Conservation (phyloP, 2,888 invertebrate genomes). For the Mactromeris polynyma region DNA sequence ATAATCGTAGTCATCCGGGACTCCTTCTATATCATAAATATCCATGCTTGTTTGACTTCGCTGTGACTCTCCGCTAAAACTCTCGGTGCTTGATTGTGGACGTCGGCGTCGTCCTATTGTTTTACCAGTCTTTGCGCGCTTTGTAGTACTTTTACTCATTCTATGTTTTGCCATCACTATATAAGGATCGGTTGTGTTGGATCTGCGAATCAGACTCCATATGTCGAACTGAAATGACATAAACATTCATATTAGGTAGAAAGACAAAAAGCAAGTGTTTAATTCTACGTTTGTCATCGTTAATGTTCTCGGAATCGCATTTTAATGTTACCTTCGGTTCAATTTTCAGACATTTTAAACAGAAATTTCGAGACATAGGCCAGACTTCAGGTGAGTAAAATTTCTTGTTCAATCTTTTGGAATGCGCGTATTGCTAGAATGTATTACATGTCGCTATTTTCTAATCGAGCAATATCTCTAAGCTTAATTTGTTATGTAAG, state of each 20-base stretch:
- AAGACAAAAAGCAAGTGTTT: too few relatives aligned
- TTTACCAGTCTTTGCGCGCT: slow-evolving; percentile 59
- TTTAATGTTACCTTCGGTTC: too few relatives aligned
- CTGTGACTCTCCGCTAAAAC: slow-evolving; percentile 68
- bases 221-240: slow-evolving; percentile 75
- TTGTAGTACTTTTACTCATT: slow-evolving; percentile 62
- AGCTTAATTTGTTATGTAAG: too few relatives aligned
- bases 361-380: too few relatives aligned
- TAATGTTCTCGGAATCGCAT: too few relatives aligned
- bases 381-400: too few relatives aligned
- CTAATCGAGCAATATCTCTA: too few relatives aligned
- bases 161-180: slow-evolving; percentile 76
- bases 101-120: slow-evolving; percentile 61
- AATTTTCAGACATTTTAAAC: too few relatives aligned
- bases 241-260: neutral
- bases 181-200: slow-evolving; percentile 75
- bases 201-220: slow-evolving; percentile 75
- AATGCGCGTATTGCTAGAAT: too few relatives aligned
- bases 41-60: slow-evolving; percentile 71
- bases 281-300: too few relatives aligned
- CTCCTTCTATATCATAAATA: slow-evolving; percentile 73
- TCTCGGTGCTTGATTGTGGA: slow-evolving; percentile 39
- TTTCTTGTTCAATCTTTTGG: too few relatives aligned
- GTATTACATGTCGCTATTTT: too few relatives aligned
- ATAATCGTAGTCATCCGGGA: slow-evolving; percentile 74